Percentiles rank a stretch among this genome's conserved stretches.
phyloP scores from a whole-genome alignment of 2,113 vertebrate genomes.

The Proteles cristata region DNA sequence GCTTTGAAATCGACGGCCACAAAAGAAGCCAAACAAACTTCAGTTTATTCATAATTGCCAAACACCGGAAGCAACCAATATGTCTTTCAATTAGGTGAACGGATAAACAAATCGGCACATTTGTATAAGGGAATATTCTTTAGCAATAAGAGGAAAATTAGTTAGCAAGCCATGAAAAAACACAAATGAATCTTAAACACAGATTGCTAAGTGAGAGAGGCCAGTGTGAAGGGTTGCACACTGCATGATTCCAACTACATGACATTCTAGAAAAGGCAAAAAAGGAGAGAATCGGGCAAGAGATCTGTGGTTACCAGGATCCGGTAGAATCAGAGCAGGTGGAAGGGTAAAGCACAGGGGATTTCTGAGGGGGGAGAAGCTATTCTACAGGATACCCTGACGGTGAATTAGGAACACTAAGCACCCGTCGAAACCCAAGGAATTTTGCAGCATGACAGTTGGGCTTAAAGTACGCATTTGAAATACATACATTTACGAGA shows the following conservation, averaged over 20 bases:
- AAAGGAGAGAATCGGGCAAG: neutral
- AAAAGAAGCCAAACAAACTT: neutral
- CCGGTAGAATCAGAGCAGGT: neutral
- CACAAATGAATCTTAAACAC: neutral
- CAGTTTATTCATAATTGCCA: neutral
- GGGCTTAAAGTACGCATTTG: neutral
- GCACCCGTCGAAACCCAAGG: neutral
- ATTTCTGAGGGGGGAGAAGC: neutral
- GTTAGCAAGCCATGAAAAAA: neutral
- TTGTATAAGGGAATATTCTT: neutral
- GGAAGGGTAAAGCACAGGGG: neutral
- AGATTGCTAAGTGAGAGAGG: neutral
- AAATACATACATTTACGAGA: neutral
- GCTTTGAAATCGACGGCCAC: neutral
- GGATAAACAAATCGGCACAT: neutral
- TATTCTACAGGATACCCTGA: neutral
- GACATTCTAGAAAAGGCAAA: neutral
- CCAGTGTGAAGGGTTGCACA: neutral
- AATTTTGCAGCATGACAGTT: neutral
- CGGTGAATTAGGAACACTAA: neutral
- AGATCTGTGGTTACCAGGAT: neutral
- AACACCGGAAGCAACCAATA: neutral
- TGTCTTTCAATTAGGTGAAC: neutral
- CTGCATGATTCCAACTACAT: neutral
- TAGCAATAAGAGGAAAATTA: neutral